Conservation (phyloP, 2,797 vertebrate species). For the Amblyopsis hoosieri region DNA sequence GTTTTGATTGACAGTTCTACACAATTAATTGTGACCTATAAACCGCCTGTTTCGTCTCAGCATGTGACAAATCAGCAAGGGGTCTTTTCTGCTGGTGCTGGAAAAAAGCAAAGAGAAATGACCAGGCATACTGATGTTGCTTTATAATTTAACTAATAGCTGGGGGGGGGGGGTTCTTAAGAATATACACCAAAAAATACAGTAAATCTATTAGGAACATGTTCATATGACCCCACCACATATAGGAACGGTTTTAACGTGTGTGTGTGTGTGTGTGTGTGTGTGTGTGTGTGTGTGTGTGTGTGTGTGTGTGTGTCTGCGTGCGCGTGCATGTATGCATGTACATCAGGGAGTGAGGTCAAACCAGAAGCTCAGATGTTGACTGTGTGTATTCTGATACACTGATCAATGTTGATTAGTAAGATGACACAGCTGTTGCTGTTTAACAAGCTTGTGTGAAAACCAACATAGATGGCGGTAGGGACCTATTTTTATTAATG, state of each 20-base stretch:
- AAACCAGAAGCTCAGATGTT: constrained; percentile 30
- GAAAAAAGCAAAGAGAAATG: neutral
- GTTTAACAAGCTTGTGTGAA: neutral
- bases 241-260: neutral
- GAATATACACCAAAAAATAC: too few relatives aligned
- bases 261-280: neutral
- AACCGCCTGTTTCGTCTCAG: constrained; percentile 41
- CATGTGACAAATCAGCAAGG: constrained; percentile 30
- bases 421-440: neutral
- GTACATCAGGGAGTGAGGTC: neutral
- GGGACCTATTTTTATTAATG: too few relatives aligned
- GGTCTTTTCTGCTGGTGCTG: constrained; percentile 20
- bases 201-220: neutral
- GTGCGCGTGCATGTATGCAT: constrained; percentile 12
- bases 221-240: neutral
- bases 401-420: constrained; percentile 12
- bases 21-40: constrained; percentile 47
- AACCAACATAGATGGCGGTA: neutral
- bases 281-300: neutral
- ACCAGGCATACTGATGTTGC: too few relatives aligned
- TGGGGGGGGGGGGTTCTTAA: too few relatives aligned
- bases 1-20: constrained; percentile 40
- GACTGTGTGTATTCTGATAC: constrained; percentile 37
- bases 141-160: too few relatives aligned
- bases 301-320: neutral